A percentile compares a stretch with the other conserved stretches of the same genome.
These are phyloP conservation scores for Pachycephala philippinensis DNA, from an alignment of 2,113 vertebrate genomes.

Conservation along the genomic window DNA sequence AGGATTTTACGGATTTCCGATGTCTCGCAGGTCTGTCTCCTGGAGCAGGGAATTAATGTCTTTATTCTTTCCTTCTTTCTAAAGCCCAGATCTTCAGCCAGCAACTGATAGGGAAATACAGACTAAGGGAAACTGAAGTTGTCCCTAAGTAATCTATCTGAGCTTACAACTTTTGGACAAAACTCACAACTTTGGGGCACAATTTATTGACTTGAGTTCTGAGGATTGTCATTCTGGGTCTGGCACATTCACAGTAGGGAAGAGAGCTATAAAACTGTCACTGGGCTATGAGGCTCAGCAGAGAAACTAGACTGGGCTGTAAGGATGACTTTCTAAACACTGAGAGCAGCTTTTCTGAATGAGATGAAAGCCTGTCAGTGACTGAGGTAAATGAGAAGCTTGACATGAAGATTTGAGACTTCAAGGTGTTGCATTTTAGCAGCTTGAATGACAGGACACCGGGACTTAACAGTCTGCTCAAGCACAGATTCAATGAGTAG, in stretches of 20 bases:
- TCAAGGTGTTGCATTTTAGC: background rate
- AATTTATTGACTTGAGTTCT: background rate
- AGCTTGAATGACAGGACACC: rapidly evolving
- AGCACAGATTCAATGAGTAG: background rate
- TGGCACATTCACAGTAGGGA: background rate
- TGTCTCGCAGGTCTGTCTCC: background rate
- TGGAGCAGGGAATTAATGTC: constrained; percentile 1
- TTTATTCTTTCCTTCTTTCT: background rate
- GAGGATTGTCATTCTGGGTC: background rate
- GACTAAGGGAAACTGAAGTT: background rate
- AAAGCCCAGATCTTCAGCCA: background rate
- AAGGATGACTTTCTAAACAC: background rate
- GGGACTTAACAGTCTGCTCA: background rate
- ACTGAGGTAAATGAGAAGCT: background rate
- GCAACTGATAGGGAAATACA: background rate
- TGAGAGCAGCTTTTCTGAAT: background rate
- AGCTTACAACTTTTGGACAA: background rate
- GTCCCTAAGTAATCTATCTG: background rate
- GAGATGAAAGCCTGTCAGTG: background rate
- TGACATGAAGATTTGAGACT: background rate
- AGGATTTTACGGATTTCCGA: background rate
- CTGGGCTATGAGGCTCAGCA: background rate
- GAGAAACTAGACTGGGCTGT: background rate
- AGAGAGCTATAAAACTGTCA: background rate
- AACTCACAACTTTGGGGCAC: background rate